Evolutionary conservation across 2,888 invertebrate genomes (phyloP), one percentile per base, ranked within the genome.

Genomic region (Acrocyrtus sp.): DNA sequence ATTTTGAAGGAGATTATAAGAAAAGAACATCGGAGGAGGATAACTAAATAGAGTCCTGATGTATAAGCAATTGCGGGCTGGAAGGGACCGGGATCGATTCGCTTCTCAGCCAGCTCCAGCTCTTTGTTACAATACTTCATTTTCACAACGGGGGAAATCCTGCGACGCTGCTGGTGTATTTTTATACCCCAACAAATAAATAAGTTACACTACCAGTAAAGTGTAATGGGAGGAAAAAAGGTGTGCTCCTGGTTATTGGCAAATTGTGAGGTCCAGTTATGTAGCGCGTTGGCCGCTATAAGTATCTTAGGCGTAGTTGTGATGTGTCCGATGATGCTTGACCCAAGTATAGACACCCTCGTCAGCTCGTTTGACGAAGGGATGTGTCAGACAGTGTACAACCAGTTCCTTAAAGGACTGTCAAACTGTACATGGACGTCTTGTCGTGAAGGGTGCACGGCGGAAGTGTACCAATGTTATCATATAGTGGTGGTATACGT

Each of bases 341-440:
- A 82, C 74, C 82, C 83, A 21, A 77, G 82, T 10, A 75, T 83
- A 26, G 81, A 82, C 41, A 80, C 82, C 5, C 75, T 83, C 24
- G 77, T 79, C 57, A 76, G 77, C 50, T 76, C 78, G 3, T 81
- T 77, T 72, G 81, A 81, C 26, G 67, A 77, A 29, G 81, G 80
- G 21, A 75, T 73, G 75, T 81, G 81, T 76, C 81, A 80, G 58
- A 80, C 81, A n/a, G 77, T 81, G 26, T 80, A 79, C 72, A 69
- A 72, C 39, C 57, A 65, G 57, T 60, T 61, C 27, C 72, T 81
- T 47, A 61, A 67, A 43, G 83, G 83, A 3, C 69, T 81, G 24
- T 81, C 83, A 54, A 82, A 82, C 50, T 83, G 83, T 74, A 76
- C 81, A 22, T 83, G 83, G 83, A 82, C 83, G 50, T 83, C 83